Evolutionary conservation across 2,113 vertebrate genomes (phyloP), one percentile per base, ranked within the genome.

Genomic region (Lota lota): DNA sequence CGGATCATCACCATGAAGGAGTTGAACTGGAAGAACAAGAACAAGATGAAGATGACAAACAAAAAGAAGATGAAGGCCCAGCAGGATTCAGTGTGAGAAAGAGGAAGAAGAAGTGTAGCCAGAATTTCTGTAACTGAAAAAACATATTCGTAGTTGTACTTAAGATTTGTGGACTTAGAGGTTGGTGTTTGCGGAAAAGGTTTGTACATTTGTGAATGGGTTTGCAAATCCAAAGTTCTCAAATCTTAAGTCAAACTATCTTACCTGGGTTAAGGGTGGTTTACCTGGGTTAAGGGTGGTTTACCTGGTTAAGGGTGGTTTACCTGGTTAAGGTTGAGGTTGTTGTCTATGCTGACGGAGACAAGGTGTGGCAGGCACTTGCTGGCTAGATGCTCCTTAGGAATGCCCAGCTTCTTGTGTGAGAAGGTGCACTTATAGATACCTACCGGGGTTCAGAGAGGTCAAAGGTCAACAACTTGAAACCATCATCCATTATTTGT

Each of bases 341-440:
- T 99, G 90, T 95, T 95, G 82, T 99, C 97, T 79, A 99, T 99
- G 80, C 97, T 97, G 47, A 99, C 93, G 63, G 96, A 95, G 73
- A 99, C 95, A 1, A 99, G 92, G 88, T 99, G 97, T 8, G 97
- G 97, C 65, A 99, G 76, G 63, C 92, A 96, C 88, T 95, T 99
- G 66, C 90, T 90, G 73, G 97, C 97, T 28, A 99, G 92, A 66
- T 98, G 93, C 66, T 99, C 97, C 93, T 99, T 99, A 79, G 97
- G 97, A 78, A 99, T 97, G 66, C 97, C 97, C 77, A 99, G 70
- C 84, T 99, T 99, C 87, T 99, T 99, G 83, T 99, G 97, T 76
- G 92, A 94, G 88, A 99, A 99, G 22, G 96, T 99, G 84, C 97
- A 99, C 83, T 99, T 99, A 79, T 99, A 99, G 88, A 99, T 99